A percentile compares a stretch with the other conserved stretches of the same genome.
Conservation (phyloP, 1,140 invertebrate species). For the Hypsibius dujardini region DNA sequence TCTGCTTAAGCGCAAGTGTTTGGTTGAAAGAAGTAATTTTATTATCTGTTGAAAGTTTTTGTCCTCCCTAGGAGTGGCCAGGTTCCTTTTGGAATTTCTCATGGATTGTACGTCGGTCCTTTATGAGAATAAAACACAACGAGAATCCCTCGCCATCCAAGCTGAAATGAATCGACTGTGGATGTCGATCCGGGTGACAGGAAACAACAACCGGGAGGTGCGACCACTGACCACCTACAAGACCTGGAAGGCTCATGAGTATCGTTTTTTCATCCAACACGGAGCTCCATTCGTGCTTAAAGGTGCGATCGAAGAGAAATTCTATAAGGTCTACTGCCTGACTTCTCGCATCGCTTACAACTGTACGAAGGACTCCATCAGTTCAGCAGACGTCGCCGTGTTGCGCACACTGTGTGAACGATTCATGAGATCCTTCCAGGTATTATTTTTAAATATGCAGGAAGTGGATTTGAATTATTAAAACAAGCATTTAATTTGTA, state of each 20-base stretch:
- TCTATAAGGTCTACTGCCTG: neutral
- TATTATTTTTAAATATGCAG: neutral
- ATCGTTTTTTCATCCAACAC: neutral
- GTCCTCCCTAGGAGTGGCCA: too few relatives aligned
- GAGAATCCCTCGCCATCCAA: neutral
- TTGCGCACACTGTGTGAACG: neutral
- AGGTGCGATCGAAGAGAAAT: neutral
- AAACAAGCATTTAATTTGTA: too few relatives aligned
- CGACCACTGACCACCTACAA: neutral
- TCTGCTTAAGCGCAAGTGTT: too few relatives aligned
- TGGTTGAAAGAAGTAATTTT: too few relatives aligned
- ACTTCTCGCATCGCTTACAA: neutral
- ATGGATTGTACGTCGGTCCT: neutral
- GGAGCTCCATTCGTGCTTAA: neutral
- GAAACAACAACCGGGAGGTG: neutral
- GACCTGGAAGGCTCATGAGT: neutral
- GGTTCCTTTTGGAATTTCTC: too few relatives aligned
- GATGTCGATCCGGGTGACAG: neutral
- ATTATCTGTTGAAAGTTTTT: too few relatives aligned
- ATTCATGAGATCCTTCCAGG: neutral
- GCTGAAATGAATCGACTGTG: neutral
- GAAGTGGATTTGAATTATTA: too few relatives aligned
- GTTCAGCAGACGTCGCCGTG: neutral
- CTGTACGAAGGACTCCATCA: neutral
- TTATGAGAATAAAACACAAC: neutral